Evolutionary conservation across 2,888 invertebrate genomes (phyloP).

Genomic region (Oligia strigilis): DNA sequence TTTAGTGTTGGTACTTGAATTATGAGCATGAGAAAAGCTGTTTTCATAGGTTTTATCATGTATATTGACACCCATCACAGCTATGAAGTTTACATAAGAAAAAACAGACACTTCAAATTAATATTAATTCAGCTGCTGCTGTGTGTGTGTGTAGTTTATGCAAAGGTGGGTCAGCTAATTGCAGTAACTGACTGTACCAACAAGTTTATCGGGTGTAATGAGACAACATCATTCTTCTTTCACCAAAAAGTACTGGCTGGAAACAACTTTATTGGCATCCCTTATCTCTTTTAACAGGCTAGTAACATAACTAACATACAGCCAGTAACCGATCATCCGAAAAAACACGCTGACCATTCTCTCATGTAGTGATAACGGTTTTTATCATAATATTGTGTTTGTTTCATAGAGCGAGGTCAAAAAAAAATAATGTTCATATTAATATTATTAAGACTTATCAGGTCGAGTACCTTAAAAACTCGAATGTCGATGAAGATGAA

Average conservation of each 20-base stretch:
- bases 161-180: too few species aligned
- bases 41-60: too few species aligned
- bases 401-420: slow-evolving; percentile 14
- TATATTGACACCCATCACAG: too few species aligned
- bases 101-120: too few species aligned
- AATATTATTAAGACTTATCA: slow-evolving; percentile 15
- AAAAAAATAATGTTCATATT: slow-evolving; percentile 16
- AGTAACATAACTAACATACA: slow-evolving; percentile 8
- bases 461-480: slow-evolving; percentile 20
- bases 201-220: too few species aligned
- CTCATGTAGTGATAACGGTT: slow-evolving; percentile 17
- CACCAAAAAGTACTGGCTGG: not conserved
- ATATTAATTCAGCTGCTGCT: too few species aligned
- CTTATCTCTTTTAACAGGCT: slow-evolving; percentile 22
- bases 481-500: not conserved
- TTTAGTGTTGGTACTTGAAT: too few species aligned
- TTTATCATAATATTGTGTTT: slow-evolving; percentile 26
- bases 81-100: too few species aligned
- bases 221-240: not conserved
- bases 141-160: too few species aligned
- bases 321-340: slow-evolving; percentile 3
- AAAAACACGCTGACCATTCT: slow-evolving; percentile 16
- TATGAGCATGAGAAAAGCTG: too few species aligned
- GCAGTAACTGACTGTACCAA: too few species aligned
- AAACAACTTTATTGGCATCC: not conserved